Evolutionary conservation across 1,140 invertebrate genomes (phyloP).

Genomic region (Antheraea pernyi): DNA sequence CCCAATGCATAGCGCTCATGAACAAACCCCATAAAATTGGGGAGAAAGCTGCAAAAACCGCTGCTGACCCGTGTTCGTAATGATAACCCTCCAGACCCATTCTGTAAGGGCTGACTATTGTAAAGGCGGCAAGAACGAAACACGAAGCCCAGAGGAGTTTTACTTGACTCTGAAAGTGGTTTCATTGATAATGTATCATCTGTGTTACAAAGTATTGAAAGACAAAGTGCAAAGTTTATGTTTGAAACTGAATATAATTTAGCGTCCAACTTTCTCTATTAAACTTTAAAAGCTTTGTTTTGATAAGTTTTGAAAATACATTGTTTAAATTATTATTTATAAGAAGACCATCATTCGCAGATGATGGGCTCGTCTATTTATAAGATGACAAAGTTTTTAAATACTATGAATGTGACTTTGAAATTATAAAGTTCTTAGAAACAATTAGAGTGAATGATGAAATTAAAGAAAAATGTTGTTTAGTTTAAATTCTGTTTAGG

Average conservation of each 20-base stretch:
- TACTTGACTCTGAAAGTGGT: slow-evolving; percentile 74
- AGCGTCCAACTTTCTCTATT: slow-evolving; percentile 1
- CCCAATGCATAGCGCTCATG: slow-evolving; percentile 83
- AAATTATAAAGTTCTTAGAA: too few relatives aligned
- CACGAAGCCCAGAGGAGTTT: slow-evolving; percentile 79
- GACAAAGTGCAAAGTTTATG: not conserved
- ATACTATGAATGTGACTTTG: not conserved
- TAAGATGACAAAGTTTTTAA: not conserved
- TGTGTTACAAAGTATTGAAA: slow-evolving; percentile 3
- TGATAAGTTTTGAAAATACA: not conserved
- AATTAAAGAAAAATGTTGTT: too few relatives aligned
- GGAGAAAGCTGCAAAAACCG: slow-evolving; percentile 85
- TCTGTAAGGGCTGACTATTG: slow-evolving; percentile 82
- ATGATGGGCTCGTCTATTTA: not conserved
- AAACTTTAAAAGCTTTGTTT: not conserved
- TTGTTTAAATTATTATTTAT: not conserved
- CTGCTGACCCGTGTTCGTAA: slow-evolving; percentile 83
- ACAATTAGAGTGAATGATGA: too few relatives aligned
- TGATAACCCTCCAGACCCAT: slow-evolving; percentile 84
- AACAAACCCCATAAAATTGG: slow-evolving; percentile 85
- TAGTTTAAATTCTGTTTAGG: too few relatives aligned
- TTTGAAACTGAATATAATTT: not conserved
- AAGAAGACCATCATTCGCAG: not conserved
- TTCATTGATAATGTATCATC: slow-evolving; percentile 8
- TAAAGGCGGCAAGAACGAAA: slow-evolving; percentile 74